A percentile compares a stretch with the other conserved stretches of the same genome.
phyloP scores from a whole-genome alignment of 37 sponge, comb jelly and placozoan genomes.

The Chondrilla cf. caribensis region DNA sequence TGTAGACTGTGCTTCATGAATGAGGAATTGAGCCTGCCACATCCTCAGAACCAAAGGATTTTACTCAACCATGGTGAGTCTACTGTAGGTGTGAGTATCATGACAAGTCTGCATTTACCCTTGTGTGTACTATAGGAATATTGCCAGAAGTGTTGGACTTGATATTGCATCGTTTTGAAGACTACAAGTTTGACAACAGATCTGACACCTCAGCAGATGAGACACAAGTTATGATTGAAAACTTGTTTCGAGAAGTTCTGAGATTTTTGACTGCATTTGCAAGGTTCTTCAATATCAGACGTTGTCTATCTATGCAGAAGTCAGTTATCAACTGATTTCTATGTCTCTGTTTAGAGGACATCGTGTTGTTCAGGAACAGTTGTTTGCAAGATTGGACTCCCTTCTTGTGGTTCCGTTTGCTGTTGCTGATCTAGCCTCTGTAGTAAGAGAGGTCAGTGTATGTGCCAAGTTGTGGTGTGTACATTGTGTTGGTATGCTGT shows the following conservation, averaged over 20 bases:
- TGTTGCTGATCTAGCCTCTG: conserved; percentile 14
- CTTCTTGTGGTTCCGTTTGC: conserved; percentile 9
- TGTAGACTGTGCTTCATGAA: background rate
- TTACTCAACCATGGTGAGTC: background rate
- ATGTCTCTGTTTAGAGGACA: background rate
- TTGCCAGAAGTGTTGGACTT: too few relatives aligned
- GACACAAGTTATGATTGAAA: background rate
- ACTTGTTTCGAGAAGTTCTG: background rate
- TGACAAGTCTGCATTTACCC: too few relatives aligned
- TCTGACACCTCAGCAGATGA: background rate
- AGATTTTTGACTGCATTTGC: conserved; percentile 3
- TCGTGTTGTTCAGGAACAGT: conserved; percentile 30
- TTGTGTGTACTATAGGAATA: too few relatives aligned
- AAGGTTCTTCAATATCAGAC: background rate
- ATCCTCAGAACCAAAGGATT: background rate
- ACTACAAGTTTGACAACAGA: too few relatives aligned
- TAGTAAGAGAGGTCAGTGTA: conserved; percentile 22
- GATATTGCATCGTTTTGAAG: too few relatives aligned
- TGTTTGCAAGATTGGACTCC: conserved; percentile 42
- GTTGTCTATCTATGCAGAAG: background rate
- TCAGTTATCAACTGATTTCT: background rate
- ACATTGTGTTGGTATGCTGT: background rate
- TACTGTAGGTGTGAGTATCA: too few relatives aligned
- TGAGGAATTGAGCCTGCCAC: background rate
- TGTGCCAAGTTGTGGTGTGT: background rate